Evolutionary conservation across 2,113 vertebrate genomes (phyloP), one percentile per base, ranked within the genome.

Genomic region (Actenoides hombroni): DNA sequence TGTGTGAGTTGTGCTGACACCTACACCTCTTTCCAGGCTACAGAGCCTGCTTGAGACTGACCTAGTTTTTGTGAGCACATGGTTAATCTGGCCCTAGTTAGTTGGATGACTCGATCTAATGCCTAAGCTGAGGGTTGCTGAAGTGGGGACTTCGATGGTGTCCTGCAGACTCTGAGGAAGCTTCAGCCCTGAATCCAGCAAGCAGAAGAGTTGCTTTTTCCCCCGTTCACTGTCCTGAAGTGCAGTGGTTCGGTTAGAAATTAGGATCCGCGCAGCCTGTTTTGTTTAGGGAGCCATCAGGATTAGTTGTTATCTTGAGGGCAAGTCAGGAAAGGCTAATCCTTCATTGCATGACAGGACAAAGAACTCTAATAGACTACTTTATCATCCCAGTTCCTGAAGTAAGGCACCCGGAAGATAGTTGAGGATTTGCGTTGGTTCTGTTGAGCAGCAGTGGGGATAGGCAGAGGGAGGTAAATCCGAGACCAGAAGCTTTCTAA

Each of bases 321-420:
- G 73, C 35, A 39, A 88, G 78, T 94, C 48, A 94, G 80, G 78
- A 54, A 70, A 81, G 57, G 68, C 88, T 95, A 96, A 96, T 97
- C 65, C 73, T 88, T 94, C 70, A 16, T 46, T 48, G 85, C 83
- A 42, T 70, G 68, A 53, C 76, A 60, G 88, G 48, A 94, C 90
- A 85, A 93, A 91, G 92, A 88, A 75, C 88, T 96, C 82, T 17
- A 78, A 90, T 86, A 69, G 80, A 79, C 86, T 20, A 88, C 71
- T 54, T 73, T 46, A 25, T 85, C 86, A 84, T 90, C 85, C 35
- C 33, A 13, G 40, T 83, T 95, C 83, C 82, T 87, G 88, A 64
- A 74, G 94, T 77, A 94, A 90, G 81, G 35, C 31, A 18, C 4
- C 16, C 17, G 37, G 84, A 67, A 70, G 54, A 35, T 63, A 28